Percentiles rank a stretch among this genome's conserved stretches.
phyloP scores from a whole-genome alignment of 2,797 vertebrate species.

The Arnoldichthys spilopterus region DNA sequence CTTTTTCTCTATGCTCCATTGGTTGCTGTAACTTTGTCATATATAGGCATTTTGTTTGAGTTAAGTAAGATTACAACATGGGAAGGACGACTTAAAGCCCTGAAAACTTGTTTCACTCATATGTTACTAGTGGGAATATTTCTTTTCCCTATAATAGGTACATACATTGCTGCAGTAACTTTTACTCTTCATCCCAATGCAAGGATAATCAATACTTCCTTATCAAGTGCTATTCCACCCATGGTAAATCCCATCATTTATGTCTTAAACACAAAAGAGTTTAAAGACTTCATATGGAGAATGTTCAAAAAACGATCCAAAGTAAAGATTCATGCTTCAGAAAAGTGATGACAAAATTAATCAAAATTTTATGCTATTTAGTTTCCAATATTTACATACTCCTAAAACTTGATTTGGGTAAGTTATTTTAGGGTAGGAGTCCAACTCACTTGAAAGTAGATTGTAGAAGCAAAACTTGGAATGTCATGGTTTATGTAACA shows the following conservation, averaged over 20 bases:
- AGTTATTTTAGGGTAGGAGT: too few relatives aligned
- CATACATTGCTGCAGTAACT: slow-evolving; percentile 11
- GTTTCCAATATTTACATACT: too few relatives aligned
- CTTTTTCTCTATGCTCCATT: slow-evolving; percentile 45
- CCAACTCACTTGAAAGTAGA: too few relatives aligned
- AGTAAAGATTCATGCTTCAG: neutral
- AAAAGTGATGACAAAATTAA: neutral
- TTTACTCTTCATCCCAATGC: slow-evolving; percentile 41
- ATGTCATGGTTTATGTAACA: too few relatives aligned
- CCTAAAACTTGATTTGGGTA: too few relatives aligned
- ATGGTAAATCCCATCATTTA: slow-evolving; percentile 51
- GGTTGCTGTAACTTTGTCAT: slow-evolving; percentile 47
- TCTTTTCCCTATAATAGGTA: slow-evolving; percentile 44
- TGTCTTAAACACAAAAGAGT: slow-evolving; percentile 36
- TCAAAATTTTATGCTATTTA: too few relatives aligned
- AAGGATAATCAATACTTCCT: slow-evolving; percentile 39
- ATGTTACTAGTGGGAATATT: slow-evolving; percentile 49
- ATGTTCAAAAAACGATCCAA: neutral
- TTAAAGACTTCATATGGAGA: slow-evolving; percentile 1
- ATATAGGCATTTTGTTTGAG: slow-evolving; percentile 45
- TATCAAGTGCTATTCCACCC: slow-evolving; percentile 43
- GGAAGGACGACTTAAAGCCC: slow-evolving; percentile 51
- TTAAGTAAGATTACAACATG: slow-evolving; percentile 29
- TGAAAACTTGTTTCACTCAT: slow-evolving; percentile 59
- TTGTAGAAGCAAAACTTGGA: too few relatives aligned